phyloP scores from a whole-genome alignment of 1,140 invertebrate species.

The Platyura marginata region DNA sequence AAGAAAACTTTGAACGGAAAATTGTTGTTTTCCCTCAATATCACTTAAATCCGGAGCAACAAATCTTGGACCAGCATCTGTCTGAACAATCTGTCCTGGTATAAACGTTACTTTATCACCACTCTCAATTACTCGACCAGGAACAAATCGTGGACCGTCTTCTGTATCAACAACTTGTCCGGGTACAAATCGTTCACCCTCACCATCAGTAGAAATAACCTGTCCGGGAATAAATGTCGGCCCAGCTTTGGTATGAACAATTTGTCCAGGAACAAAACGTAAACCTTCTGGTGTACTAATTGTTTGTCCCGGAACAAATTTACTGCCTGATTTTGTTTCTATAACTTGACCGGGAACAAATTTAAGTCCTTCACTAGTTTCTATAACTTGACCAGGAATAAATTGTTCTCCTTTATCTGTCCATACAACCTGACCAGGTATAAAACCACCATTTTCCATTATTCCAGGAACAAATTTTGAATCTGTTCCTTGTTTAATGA shows the following conservation, averaged over 20 bases:
- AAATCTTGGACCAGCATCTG: conserved; percentile 35
- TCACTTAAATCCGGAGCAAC: conserved; percentile 47
- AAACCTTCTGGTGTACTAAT: conserved; percentile 45
- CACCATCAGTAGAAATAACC: conserved; percentile 49
- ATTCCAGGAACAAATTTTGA: conserved; percentile 49
- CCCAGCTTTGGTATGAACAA: conserved; percentile 48
- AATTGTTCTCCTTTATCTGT: conserved; percentile 52
- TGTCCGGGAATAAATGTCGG: conserved; percentile 56
- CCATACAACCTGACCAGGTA: conserved; percentile 49
- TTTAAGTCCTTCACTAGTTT: conserved; percentile 42
- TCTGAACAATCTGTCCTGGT: conserved; percentile 40
- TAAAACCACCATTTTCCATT: conserved; percentile 42
- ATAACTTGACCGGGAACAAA: conserved; percentile 55
- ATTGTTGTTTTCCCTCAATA: conserved; percentile 44
- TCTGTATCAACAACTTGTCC: conserved; percentile 54
- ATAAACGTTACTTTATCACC: conserved; percentile 50
- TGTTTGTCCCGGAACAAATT: conserved; percentile 53
- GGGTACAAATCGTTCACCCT: conserved; percentile 48
- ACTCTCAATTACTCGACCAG: conserved; percentile 46
- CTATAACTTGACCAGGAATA: conserved; percentile 52
- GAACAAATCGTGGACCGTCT: conserved; percentile 51
- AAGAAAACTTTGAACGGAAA: conserved; percentile 56
- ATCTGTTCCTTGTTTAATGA: conserved; percentile 37
- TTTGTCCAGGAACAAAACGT: conserved; percentile 49
- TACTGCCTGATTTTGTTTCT: conserved; percentile 42